Conservation (phyloP, 2,888 invertebrate genomes). For the Orthosia gothica region DNA sequence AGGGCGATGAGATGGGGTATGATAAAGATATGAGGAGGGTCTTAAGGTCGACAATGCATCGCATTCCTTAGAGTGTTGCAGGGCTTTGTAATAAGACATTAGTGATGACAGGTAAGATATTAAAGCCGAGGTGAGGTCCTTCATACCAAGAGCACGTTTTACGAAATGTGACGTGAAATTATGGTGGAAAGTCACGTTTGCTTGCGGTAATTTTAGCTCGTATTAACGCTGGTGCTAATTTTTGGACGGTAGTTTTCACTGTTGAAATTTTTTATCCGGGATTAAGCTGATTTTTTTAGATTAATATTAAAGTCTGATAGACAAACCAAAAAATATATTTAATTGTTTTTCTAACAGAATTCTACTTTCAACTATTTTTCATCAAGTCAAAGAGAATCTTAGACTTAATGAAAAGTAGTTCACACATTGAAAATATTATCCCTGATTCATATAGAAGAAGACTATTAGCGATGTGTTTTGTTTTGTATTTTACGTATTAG, state of each 20-base stretch:
- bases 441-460: neutral
- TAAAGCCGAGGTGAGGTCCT: conserved; percentile 23
- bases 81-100: conserved; percentile 47
- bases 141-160: conserved; percentile 28
- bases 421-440: neutral
- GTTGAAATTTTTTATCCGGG: neutral
- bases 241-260: neutral
- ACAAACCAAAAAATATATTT: no score
- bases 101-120: conserved; percentile 44
- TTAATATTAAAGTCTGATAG: no score
- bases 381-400: neutral
- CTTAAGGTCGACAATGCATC: conserved; percentile 55
- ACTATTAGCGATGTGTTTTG: neutral
- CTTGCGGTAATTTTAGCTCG: neutral
- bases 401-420: no score
- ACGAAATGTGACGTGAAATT: conserved; percentile 13
- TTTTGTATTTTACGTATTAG: neutral
- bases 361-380: no score
- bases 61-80: conserved; percentile 57
- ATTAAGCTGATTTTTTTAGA: no score
- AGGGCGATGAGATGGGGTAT: conserved; percentile 56
- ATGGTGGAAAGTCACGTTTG: conserved; percentile 8
- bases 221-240: neutral
- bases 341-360: no score
- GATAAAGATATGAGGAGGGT: conserved; percentile 64